Percentiles rank a stretch among this genome's conserved stretches.
Conservation (phyloP, 2,797 vertebrate genomes). For the Eidolon dupreanum region DNA sequence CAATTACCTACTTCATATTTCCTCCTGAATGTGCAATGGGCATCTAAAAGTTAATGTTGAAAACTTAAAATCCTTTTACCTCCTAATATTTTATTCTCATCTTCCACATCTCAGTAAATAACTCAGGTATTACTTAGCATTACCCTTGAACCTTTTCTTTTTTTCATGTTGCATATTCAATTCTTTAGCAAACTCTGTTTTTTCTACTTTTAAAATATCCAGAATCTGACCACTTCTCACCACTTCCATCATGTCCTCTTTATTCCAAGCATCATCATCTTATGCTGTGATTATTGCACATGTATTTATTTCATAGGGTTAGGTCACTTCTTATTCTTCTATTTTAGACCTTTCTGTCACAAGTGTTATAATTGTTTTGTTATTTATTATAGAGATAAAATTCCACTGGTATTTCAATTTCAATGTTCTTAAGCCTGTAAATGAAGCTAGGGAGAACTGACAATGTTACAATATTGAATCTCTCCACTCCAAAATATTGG, state of each 20-base stretch:
- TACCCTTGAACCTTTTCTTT: background rate
- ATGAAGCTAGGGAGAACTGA: background rate
- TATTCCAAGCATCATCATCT: background rate
- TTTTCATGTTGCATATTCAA: background rate
- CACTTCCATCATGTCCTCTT: background rate
- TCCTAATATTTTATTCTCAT: background rate
- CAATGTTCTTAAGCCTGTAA: background rate
- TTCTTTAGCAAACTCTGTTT: background rate
- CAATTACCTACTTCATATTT: background rate
- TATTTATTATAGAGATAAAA: background rate
- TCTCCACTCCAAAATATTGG: background rate
- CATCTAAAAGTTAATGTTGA: background rate
- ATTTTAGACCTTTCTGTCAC: background rate
- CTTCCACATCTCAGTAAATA: background rate
- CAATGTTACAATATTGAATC: background rate
- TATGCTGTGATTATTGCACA: background rate
- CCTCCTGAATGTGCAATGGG: background rate
- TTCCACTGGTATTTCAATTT: background rate
- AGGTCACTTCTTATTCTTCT: background rate
- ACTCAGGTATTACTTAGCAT: background rate
- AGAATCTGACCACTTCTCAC: background rate
- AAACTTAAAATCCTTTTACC: background rate
- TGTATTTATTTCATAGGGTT: background rate
- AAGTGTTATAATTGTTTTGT: background rate
- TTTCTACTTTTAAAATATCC: background rate